A percentile compares a stretch with the other conserved stretches of the same genome.
Conservation (phyloP, 1,140 invertebrate species). For the Saccostrea glomerata region DNA sequence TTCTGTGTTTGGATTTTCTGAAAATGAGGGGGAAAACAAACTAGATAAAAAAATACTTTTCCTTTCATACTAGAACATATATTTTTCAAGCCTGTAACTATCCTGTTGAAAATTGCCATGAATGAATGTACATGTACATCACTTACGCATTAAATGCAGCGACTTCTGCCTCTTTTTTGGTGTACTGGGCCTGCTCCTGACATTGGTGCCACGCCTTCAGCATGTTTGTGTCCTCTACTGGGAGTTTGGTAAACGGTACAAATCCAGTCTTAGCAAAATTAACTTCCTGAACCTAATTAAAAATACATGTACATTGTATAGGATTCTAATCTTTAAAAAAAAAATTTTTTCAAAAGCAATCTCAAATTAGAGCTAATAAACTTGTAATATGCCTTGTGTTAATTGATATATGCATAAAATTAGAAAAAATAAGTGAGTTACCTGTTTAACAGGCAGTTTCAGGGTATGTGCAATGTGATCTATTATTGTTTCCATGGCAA, state of each 20-base stretch:
- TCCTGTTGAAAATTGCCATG: background rate
- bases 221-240: background rate
- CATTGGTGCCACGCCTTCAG: background rate
- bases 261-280: slow-evolving; percentile 18
- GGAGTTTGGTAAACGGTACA: slow-evolving; percentile 13
- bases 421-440: slow-evolving; percentile 39
- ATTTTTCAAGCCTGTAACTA: background rate
- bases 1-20: slow-evolving; percentile 84
- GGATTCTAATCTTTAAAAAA: background rate
- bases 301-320: background rate
- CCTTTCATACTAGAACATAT: background rate
- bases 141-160: slow-evolving; percentile 14
- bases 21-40: background rate
- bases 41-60: background rate
- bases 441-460: slow-evolving; percentile 47
- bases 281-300: slow-evolving; percentile 5
- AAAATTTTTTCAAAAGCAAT: background rate
- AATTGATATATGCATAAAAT: background rate
- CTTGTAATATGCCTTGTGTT: too few relatives aligned
- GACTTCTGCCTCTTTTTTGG: background rate
- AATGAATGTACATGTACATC: background rate
- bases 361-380: background rate
- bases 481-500: slow-evolving; percentile 71
- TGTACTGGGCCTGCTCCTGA: background rate
- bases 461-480: slow-evolving; percentile 61